Percentiles rank a stretch among this genome's conserved stretches.
phyloP scores from a whole-genome alignment of 1,140 invertebrate genomes.

The Drosophila sechellia region DNA sequence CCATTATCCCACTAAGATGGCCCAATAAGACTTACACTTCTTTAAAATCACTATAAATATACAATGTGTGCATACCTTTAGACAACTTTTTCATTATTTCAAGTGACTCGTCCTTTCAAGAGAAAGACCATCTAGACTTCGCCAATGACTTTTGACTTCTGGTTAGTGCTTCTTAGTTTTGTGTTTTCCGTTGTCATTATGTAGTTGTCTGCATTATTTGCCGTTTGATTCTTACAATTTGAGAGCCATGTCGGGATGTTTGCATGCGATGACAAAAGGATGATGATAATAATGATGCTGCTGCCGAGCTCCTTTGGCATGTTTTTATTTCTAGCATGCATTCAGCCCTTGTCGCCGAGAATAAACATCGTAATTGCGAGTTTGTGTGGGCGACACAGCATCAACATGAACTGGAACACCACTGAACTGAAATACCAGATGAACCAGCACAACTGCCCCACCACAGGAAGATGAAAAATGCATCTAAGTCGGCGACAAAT shows the following conservation, averaged over 20 bases:
- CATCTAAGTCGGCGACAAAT: conserved; percentile 68
- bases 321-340: conserved; percentile 54
- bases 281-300: conserved; percentile 56
- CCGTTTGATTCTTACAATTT: conserved; percentile 77
- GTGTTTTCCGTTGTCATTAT: conserved; percentile 66
- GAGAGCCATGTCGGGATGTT: conserved; percentile 69
- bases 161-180: conserved; percentile 36
- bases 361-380: conserved; percentile 81
- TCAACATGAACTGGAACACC: conserved; percentile 21
- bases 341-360: conserved; percentile 70
- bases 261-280: conserved; percentile 73
- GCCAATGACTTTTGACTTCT: background rate
- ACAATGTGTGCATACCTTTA: background rate
- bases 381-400: conserved; percentile 76
- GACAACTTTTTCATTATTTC: too few species aligned
- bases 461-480: conserved; percentile 44
- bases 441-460: conserved; percentile 15
- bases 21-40: too few species aligned
- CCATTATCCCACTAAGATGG: background rate
- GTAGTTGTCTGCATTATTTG: conserved; percentile 70
- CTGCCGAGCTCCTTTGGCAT: conserved; percentile 39
- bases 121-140: conserved; percentile 41
- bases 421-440: background rate
- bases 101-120: background rate
- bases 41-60: too few species aligned